A percentile compares a stretch with the other conserved stretches of the same genome.
These are phyloP conservation scores for Zosterops pallidus DNA, from an alignment of 2,113 vertebrate genomes.

Conservation along the genomic window DNA sequence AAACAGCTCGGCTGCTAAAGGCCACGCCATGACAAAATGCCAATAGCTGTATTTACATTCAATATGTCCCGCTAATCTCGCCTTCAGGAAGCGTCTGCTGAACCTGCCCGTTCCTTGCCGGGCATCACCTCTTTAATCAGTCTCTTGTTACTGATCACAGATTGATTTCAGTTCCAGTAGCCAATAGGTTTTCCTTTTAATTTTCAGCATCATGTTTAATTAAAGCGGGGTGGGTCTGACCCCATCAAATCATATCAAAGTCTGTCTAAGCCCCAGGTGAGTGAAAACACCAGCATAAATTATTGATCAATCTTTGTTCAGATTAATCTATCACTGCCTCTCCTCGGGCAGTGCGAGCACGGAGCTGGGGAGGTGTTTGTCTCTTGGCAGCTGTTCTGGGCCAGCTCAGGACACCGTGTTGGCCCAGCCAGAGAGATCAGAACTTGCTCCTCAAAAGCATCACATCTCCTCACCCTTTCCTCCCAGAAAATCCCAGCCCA, in stretches of 20 bases:
- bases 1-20: conserved; percentile 41
- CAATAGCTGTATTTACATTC: conserved; percentile 37
- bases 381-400: not conserved
- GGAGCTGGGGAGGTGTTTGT: not conserved
- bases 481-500: not conserved
- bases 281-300: conserved; percentile 67
- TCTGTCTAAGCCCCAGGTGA: not conserved
- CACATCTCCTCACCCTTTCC: not conserved
- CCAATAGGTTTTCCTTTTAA: conserved; percentile 59
- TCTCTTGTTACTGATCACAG: conserved; percentile 35
- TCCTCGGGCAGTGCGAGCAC: not conserved
- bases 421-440: not conserved
- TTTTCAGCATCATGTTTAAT: conserved; percentile 73
- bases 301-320: conserved; percentile 65
- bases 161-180: conserved; percentile 16
- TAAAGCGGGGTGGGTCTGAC: conserved; percentile 64
- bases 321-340: conserved; percentile 69
- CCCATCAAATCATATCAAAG: conserved; percentile 68
- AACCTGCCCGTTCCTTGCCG: not conserved
- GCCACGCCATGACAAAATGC: conserved; percentile 58
- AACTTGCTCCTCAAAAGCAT: not conserved
- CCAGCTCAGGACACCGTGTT: not conserved
- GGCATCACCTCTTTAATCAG: conserved; percentile 23
- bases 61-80: conserved; percentile 28
- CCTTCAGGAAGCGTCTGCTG: conserved; percentile 12